Evolutionary conservation across 2,888 invertebrate genomes (phyloP), one percentile per base, ranked within the genome.

Genomic region (Alcis repandata): DNA sequence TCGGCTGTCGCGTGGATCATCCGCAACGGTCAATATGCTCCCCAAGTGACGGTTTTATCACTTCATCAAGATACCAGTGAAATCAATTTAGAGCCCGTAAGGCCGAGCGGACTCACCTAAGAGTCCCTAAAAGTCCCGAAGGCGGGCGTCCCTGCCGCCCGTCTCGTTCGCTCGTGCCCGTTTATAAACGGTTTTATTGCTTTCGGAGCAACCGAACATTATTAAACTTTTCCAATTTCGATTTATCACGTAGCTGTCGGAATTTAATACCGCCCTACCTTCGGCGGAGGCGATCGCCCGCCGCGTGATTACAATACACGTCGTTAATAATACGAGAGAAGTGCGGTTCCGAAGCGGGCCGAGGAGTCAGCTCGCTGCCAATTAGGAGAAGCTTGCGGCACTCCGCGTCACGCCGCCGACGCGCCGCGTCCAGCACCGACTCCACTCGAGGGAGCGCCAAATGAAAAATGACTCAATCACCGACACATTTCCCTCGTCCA

Each of bases 141-240:
- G 90, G 88, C 91, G 87, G 88, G 89, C 90, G 90, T 87, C 91
- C 91, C 90, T 85, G 89, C 86, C 85, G 83, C 89, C 89, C 91
- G 92, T 91, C 90, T 91, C 91, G 91, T 89, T 91, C 91, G 90
- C 92, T 89, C 90, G 89, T 87, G 91, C 92, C 92, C 93, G 92
- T 92, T 92, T 93, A 92, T 93, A 93, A 93, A 93, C 93, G 93
- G 91, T 93, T 93, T 93, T 93, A 93, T 93, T 93, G 93, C 93
- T 92, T 92, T 92, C 92, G 92, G 92, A 92, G 93, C 92, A 92
- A 92, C 92, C 92, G 93, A 93, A 93, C 93, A 93, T 93, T 93
- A 93, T 93, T 93, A 93, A 93, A 93, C 93, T 93, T 93, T 93
- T 93, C 93, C 93, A 93, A 93, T 93, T 93, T 93, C 93, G 93